A percentile compares a stretch with the other conserved stretches of the same genome.
Conservation (phyloP, 2,113 vertebrate genomes). For the Microcebus jonahi region DNA sequence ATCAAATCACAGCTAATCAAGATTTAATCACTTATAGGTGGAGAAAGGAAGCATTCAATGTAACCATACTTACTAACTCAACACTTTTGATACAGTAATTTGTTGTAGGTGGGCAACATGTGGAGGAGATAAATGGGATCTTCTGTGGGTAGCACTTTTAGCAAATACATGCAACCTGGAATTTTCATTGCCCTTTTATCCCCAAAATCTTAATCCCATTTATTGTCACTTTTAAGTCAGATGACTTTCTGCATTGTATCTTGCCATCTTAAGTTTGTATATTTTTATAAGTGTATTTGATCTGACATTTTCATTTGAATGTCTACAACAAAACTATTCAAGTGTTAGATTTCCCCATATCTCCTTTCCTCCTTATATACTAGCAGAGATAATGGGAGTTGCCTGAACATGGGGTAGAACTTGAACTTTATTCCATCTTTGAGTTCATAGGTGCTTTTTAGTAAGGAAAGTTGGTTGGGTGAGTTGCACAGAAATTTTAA, state of each 20-base stretch:
- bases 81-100: not conserved
- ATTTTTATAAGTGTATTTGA: not conserved
- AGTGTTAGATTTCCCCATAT: not conserved
- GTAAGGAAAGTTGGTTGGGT: not conserved
- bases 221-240: not conserved
- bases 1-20: not conserved
- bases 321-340: not conserved
- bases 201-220: not conserved
- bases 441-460: not conserved
- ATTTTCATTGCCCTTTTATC: not conserved
- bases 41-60: not conserved
- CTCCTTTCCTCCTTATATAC: not conserved
- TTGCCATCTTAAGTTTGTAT: not conserved
- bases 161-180: not conserved
- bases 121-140: not conserved
- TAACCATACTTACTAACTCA: not conserved
- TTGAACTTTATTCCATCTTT: conserved; percentile 39
- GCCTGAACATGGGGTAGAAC: not conserved
- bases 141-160: not conserved
- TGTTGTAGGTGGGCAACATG: not conserved
- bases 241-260: not conserved
- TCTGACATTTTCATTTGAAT: not conserved
- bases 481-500: not conserved
- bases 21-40: not conserved
- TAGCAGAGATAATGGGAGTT: not conserved